Percentiles rank a stretch among this genome's conserved stretches.
phyloP scores from a whole-genome alignment of 1,140 invertebrate genomes.

The Dendrolimus kikuchii region DNA sequence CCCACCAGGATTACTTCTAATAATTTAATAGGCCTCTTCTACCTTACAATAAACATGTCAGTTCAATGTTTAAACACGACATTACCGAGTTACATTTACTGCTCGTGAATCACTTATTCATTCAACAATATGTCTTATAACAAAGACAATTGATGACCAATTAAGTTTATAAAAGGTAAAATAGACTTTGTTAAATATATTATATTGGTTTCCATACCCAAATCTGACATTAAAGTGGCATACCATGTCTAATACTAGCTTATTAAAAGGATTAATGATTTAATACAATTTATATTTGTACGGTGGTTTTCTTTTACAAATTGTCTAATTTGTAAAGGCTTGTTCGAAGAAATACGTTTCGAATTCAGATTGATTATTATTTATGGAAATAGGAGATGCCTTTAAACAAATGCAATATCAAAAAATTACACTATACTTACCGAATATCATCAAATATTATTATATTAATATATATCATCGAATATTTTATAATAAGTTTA shows the following conservation, averaged over 20 bases:
- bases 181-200: conserved; percentile 29
- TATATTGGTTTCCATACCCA: conserved; percentile 52
- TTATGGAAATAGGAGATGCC: too few species aligned
- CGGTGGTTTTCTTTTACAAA: conserved; percentile 49
- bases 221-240: conserved; percentile 60
- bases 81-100: conserved; percentile 26
- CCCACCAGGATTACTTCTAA: conserved; percentile 57
- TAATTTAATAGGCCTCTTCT: conserved; percentile 66
- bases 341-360: conserved; percentile 1
- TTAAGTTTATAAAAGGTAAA: background rate
- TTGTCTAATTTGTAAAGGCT: conserved; percentile 63
- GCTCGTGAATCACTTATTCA: conserved; percentile 3
- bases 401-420: background rate
- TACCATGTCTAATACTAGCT: conserved; percentile 38
- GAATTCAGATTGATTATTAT: too few species aligned
- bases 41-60: conserved; percentile 68
- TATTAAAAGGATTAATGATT: conserved; percentile 59
- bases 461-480: too few species aligned
- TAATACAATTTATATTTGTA: conserved; percentile 51
- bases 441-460: too few species aligned
- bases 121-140: background rate
- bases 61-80: conserved; percentile 46
- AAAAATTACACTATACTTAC: background rate
- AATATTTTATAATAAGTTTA: too few species aligned
- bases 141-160: background rate